Evolutionary conservation across 2,113 vertebrate genomes (phyloP).

Genomic region (Paraplagusia blochii): DNA sequence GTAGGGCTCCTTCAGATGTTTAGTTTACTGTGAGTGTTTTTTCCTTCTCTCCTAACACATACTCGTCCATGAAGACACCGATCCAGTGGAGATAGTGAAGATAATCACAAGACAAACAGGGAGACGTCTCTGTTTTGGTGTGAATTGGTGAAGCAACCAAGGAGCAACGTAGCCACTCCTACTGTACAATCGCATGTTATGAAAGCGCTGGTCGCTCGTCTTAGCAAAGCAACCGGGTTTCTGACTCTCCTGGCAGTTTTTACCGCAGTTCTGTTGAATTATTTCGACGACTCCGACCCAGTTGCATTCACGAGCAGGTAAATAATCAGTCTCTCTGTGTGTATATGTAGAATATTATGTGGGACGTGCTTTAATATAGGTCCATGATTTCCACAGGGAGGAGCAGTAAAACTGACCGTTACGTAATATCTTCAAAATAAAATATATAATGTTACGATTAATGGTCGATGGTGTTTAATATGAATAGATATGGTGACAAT

Average conservation of each 20-base stretch:
- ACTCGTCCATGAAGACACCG: no score
- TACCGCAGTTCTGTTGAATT: conserved; percentile 49
- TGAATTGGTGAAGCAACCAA: conserved; percentile 37
- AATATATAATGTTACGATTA: no score
- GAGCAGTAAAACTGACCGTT: no score
- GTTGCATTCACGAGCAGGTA: conserved; percentile 56
- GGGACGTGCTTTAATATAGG: no score
- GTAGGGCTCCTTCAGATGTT: no score
- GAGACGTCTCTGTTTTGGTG: neutral
- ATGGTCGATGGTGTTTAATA: no score
- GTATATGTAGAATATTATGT: neutral
- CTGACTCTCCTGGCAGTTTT: conserved; percentile 37
- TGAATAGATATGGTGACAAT: no score
- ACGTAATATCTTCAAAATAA: no score
- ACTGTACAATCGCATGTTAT: neutral
- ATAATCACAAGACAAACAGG: neutral
- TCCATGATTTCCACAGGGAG: no score
- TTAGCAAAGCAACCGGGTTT: conserved; percentile 27
- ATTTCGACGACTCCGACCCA: conserved; percentile 61
- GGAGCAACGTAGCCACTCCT: neutral
- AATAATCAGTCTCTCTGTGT: neutral
- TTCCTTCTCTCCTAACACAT: no score
- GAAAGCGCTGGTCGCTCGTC: conserved; percentile 15
- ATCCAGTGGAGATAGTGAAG: no score
- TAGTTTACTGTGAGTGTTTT: no score